Conservation (phyloP, 2,113 vertebrate genomes). For the Syrrhaptes paradoxus region DNA sequence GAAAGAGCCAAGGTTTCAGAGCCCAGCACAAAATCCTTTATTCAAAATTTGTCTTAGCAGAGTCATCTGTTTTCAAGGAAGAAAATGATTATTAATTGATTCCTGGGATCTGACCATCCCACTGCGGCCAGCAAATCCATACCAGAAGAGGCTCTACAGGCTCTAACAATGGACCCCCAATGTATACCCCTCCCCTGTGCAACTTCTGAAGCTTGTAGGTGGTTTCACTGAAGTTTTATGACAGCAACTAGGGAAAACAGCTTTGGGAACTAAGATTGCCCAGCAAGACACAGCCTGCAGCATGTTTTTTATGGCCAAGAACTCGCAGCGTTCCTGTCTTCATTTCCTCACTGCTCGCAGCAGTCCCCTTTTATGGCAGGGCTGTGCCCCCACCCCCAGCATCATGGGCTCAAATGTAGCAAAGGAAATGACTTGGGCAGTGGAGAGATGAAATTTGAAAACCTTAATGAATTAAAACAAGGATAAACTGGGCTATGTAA, state of each 20-base stretch:
- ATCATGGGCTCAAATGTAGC: accelerated
- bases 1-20: background rate
- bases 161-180: background rate
- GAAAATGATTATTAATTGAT: background rate
- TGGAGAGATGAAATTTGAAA: background rate
- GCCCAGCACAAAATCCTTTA: background rate
- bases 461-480: background rate
- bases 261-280: background rate
- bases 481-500: background rate
- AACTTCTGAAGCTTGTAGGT: constrained; percentile 13
- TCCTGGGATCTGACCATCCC: background rate
- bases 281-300: constrained; percentile 54
- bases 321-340: background rate
- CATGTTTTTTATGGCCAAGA: constrained; percentile 53
- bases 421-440: background rate
- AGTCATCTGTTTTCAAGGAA: background rate
- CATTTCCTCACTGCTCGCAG: constrained; percentile 39
- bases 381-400: background rate
- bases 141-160: background rate
- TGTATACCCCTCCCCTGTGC: accelerated
- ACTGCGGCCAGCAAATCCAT: background rate
- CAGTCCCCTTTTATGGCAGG: constrained; percentile 22
- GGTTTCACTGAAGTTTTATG: constrained; percentile 43
- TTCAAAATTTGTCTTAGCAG: background rate
- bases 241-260: constrained; percentile 15